These are phyloP conservation scores for Tachystola acroxantha DNA, from an alignment of 2,888 invertebrate genomes.

Conservation along the genomic window DNA sequence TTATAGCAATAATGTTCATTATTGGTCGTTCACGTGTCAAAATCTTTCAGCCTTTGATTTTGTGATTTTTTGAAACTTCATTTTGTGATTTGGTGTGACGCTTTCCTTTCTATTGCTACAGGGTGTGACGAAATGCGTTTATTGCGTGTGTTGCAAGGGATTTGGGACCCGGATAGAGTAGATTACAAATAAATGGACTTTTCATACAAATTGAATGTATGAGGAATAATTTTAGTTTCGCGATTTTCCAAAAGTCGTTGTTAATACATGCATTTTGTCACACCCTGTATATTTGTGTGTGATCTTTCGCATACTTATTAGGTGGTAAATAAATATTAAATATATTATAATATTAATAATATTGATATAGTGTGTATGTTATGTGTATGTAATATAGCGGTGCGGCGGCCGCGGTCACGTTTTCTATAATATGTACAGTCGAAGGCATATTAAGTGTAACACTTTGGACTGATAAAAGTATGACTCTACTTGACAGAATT, in stretches of 20 bases:
- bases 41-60: conserved; percentile 34
- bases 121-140: too few species aligned
- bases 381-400: conserved; percentile 38
- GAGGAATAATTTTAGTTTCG: too few species aligned
- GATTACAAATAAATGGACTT: too few species aligned
- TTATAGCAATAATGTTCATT: conserved; percentile 62
- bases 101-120: conserved; percentile 30
- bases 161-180: too few species aligned
- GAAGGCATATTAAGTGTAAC: too few species aligned
- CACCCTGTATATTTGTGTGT: conserved; percentile 25
- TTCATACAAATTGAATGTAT: too few species aligned
- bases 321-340: conserved; percentile 26
- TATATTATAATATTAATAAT: too few species aligned
- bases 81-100: conserved; percentile 50
- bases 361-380: conserved; percentile 31
- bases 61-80: conserved; percentile 27
- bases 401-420: conserved; percentile 61
- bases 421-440: conserved; percentile 39
- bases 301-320: conserved; percentile 38
- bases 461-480: too few species aligned
- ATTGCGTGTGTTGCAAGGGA: too few species aligned
- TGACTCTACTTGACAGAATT: too few species aligned
- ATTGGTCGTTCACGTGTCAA: conserved; percentile 34
- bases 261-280: too few species aligned
- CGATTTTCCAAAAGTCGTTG: too few species aligned